These are phyloP conservation scores for Drosophila takahashii DNA, from an alignment of 1,140 invertebrate genomes.

Conservation along the genomic window DNA sequence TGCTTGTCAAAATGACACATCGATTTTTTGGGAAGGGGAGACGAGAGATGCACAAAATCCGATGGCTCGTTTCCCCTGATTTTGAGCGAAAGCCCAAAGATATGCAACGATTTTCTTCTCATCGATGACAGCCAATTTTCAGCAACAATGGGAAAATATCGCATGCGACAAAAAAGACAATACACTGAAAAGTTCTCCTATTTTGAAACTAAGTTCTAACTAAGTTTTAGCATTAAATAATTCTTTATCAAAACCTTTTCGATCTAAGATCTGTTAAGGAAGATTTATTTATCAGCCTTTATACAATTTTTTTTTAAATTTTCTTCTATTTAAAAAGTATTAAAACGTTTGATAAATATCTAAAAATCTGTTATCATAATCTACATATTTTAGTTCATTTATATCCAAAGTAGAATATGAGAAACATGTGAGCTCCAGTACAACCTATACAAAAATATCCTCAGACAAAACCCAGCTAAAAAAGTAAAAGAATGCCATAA, in stretches of 20 bases:
- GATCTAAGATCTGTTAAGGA: too few relatives aligned
- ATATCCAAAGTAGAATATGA: neutral
- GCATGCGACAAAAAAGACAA: neutral
- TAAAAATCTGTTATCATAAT: too few relatives aligned
- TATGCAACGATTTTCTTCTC: constrained; percentile 24
- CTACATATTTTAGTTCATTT: neutral
- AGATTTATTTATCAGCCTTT: too few relatives aligned
- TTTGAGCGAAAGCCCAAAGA: constrained; percentile 21
- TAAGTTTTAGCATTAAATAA: too few relatives aligned
- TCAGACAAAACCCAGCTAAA: neutral
- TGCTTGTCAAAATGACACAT: constrained; percentile 71
- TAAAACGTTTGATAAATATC: too few relatives aligned
- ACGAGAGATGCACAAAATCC: neutral
- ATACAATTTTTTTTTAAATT: too few relatives aligned
- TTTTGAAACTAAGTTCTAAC: neutral
- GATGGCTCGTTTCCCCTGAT: neutral
- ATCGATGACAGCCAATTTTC: constrained; percentile 18
- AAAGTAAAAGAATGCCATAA: neutral
- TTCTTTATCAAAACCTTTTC: too few relatives aligned
- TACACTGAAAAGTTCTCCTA: constrained; percentile 6
- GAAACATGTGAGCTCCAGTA: neutral
- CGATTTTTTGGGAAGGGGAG: constrained; percentile 39
- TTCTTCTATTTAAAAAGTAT: too few relatives aligned
- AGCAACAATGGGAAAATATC: neutral
- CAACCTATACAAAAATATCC: neutral